A percentile compares a stretch with the other conserved stretches of the same genome.
Evolutionary conservation across 2,888 invertebrate species (phyloP).

Genomic region (Trichopoda pennipes): DNA sequence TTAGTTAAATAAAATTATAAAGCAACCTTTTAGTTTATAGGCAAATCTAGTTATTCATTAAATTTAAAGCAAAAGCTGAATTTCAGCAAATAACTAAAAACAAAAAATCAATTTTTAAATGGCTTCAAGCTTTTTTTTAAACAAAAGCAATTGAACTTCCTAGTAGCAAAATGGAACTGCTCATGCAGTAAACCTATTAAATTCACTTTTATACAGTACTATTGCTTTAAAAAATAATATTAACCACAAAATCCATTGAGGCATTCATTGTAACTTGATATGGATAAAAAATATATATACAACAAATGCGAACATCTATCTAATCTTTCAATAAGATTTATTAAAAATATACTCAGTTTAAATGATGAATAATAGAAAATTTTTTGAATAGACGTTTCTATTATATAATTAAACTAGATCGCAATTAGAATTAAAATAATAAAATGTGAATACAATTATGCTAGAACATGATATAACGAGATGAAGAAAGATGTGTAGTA

Average conservation of each 20-base stretch:
- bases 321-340: conserved; percentile 43
- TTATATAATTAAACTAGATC: conserved; percentile 53
- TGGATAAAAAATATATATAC: conserved; percentile 16
- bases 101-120: neutral
- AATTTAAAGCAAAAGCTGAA: no score
- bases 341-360: conserved; percentile 28
- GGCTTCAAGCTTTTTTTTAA: neutral
- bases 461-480: neutral
- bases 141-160: neutral
- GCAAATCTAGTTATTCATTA: no score
- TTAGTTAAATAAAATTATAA: no score
- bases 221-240: conserved; percentile 17
- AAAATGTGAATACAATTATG: neutral
- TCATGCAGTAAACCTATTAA: conserved; percentile 28
- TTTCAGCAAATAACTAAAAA: no score
- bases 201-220: conserved; percentile 4
- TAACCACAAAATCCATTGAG: conserved; percentile 62
- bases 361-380: conserved; percentile 42
- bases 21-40: no score
- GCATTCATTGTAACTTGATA: conserved; percentile 60
- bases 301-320: neutral
- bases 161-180: neutral
- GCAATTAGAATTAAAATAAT: conserved; percentile 16
- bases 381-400: conserved; percentile 25
- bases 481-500: conserved; percentile 23